A percentile compares a stretch with the other conserved stretches of the same genome.
Evolutionary conservation across 1,140 invertebrate species (phyloP).

Genomic region (Leptinotarsa undecemlineata): DNA sequence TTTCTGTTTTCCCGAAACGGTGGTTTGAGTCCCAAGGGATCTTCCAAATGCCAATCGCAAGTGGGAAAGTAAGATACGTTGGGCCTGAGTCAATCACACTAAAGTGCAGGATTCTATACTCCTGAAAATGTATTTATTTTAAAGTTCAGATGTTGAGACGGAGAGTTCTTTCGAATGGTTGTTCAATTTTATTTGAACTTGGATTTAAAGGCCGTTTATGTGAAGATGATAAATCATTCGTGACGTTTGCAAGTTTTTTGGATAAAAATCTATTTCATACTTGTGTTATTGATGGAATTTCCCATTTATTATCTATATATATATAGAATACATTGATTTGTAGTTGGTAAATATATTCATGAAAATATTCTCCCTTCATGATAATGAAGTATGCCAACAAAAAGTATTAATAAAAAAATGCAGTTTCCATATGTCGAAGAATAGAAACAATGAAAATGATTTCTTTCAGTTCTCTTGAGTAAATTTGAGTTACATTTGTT

Average conservation of each 20-base stretch:
- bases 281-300: no score
- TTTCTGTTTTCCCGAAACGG: constrained; percentile 28
- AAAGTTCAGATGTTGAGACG: not conserved
- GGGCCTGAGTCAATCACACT: constrained; percentile 24
- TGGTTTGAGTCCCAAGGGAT: constrained; percentile 13
- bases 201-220: not conserved
- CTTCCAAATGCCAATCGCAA: constrained; percentile 13
- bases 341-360: no score
- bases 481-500: no score
- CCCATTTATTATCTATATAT: no score
- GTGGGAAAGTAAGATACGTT: constrained; percentile 19
- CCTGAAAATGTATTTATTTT: constrained; percentile 22
- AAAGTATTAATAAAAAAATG: no score
- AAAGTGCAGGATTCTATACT: constrained; percentile 23
- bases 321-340: no score
- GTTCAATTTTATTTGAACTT: not conserved
- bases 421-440: no score
- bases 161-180: not conserved
- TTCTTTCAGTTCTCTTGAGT: no score
- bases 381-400: no score
- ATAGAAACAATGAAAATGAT: no score
- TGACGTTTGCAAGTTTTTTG: not conserved
- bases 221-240: not conserved
- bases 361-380: no score
- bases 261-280: not conserved